Percentiles rank a stretch among this genome's conserved stretches.
Conservation (phyloP, 2,113 vertebrate genomes). For the Scomber scombrus region DNA sequence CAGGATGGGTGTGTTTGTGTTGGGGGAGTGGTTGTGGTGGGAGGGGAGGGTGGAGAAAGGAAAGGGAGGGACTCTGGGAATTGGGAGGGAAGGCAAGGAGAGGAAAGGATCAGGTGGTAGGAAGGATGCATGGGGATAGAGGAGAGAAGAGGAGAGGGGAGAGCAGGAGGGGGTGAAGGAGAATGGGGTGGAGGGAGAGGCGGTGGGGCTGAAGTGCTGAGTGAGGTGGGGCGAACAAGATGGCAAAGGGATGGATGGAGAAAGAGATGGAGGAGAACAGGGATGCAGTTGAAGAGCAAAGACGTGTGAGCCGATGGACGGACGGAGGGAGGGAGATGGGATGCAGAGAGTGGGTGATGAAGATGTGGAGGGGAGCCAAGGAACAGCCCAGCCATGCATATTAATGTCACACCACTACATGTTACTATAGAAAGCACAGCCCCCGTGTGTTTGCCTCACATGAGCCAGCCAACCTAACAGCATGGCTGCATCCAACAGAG, state of each 20-base stretch:
- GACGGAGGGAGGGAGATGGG: constrained; percentile 12
- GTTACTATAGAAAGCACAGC: constrained; percentile 30
- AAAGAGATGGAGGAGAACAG: constrained; percentile 22
- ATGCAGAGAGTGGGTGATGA: constrained; percentile 44
- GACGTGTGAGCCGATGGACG: constrained; percentile 15
- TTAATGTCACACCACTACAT: constrained; percentile 53
- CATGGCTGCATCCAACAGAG: neutral
- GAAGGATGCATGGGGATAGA: neutral
- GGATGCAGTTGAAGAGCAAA: constrained; percentile 23
- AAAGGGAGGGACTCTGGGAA: constrained; percentile 45
- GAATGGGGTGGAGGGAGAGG: neutral
- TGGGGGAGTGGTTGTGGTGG: neutral
- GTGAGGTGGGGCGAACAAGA: constrained; percentile 33
- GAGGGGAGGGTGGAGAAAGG: constrained; percentile 4
- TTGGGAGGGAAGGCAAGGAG: neutral
- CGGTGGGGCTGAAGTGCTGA: neutral
- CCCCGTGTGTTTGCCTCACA: neutral
- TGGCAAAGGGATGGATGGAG: constrained; percentile 27
- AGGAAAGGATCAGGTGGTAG: constrained; percentile 11
- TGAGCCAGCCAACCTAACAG: constrained; percentile 8
- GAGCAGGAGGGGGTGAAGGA: neutral
- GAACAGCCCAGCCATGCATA: constrained; percentile 52
- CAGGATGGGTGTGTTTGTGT: constrained; percentile 34
- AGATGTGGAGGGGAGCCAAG: constrained; percentile 43
- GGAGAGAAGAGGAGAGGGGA: neutral